Evolutionary conservation across 2,797 vertebrate species (phyloP).

Genomic region (Protosalanx chinensis): DNA sequence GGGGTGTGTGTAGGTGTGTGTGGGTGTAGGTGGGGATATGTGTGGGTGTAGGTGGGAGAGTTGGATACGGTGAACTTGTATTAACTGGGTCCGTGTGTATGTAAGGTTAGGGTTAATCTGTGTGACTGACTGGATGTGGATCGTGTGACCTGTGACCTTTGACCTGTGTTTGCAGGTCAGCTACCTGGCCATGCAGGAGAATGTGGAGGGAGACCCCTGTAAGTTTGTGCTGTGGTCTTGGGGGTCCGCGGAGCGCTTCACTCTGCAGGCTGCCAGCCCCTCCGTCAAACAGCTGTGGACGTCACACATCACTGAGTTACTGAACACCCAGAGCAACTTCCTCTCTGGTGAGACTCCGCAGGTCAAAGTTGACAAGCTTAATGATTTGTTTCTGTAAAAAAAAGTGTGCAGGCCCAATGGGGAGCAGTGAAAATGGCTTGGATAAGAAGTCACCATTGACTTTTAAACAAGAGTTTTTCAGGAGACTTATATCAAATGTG

Average conservation of each 20-base stretch:
- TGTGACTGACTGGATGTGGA: background rate
- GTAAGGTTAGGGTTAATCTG: background rate
- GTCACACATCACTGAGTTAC: constrained; percentile 83
- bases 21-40: background rate
- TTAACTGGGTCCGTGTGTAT: constrained; percentile 24
- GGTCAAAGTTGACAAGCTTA: background rate
- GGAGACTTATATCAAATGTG: background rate
- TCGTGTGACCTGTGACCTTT: background rate
- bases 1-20: background rate
- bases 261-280: constrained; percentile 89
- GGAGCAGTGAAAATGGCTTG: too few relatives aligned
- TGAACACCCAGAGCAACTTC: constrained; percentile 93
- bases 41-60: background rate
- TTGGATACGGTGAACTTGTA: background rate
- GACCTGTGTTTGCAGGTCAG: constrained; percentile 80
- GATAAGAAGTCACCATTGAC: too few relatives aligned
- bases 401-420: too few relatives aligned
- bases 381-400: too few relatives aligned
- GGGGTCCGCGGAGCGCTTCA: constrained; percentile 86
- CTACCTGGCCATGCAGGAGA: constrained; percentile 89
- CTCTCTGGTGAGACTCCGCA: constrained; percentile 79
- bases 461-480: too few relatives aligned
- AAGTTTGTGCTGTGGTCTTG: constrained; percentile 89
- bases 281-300: constrained; percentile 91
- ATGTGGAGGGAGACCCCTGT: constrained; percentile 87